Evolutionary conservation across 2,113 vertebrate species (phyloP), one percentile per base, ranked within the genome.

Genomic region (Colinus virginianus): DNA sequence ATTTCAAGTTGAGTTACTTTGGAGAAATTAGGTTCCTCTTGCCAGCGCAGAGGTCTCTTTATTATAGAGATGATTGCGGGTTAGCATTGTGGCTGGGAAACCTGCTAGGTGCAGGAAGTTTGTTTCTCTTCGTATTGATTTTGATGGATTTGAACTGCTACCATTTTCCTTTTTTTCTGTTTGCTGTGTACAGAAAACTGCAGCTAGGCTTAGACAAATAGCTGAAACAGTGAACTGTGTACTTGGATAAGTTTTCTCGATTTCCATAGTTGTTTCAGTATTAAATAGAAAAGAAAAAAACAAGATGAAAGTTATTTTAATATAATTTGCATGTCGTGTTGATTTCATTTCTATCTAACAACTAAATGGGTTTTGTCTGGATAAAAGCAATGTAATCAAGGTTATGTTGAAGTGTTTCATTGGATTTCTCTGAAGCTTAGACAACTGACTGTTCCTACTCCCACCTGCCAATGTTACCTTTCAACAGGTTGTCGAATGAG

Each of bases 401-500:
- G 11, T 34, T 70, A 23, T 6, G 4, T 14, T 77, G 1, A 1
- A 43, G 61, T 7, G 5, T 66, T 28, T 6, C 16, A 2, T 2
- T 30, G 86, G 22, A 3, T 84, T 87, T 83, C 64, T 91, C 26
- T 28, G 70, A 45, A 67, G 46, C 9, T 4, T 1, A 7, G 51
- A 1, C 83, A 40, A 25, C 36, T 56, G 36, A 82, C 4, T 1
- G 10, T 69, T 42, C 26, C 26, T 30, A 53, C 51, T 53, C 26
- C 15, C 12, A 74, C 10, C 48, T 25, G 45, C 51, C 6, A 2
- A 20, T 77, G 48, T 70, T 93, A 56, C 80, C n/a, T 93, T 62
- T 74, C 38, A 7, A 75, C 76, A 99, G 99, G 69, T 69, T 99
- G 23, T 98, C 98, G 28, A 98, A 97, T 63, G 99, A 99, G 76